Base-by-base conservation (phyloP, 2,888 invertebrate species). In the Aphodius granarius region DNA sequence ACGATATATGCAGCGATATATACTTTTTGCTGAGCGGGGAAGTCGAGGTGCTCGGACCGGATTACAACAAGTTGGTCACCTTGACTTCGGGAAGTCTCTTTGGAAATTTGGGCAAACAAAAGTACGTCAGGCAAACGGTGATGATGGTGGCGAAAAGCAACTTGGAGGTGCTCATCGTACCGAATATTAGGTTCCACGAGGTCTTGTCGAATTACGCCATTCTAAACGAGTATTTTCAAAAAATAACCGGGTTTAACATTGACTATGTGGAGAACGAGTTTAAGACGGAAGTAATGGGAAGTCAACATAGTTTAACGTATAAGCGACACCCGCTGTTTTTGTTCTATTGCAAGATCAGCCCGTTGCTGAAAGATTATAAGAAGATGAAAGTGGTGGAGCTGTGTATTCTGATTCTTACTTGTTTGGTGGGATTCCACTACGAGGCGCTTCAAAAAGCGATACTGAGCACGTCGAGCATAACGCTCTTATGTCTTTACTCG, bases 141-240 rank as follows among this genome's bases (percentile, higher is more conserved):
- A 79, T 80, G 23, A 80, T 81, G 79, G 81, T 82, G 1, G 82
- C 81, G 6, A 80, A 78, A 72, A 80, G 81, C 0, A 81, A 82
- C 66, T 79, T 81, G 4, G 81, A 81, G 74, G 71, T 81, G 5
- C 72, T 82, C 23, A 66, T 70, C 2, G 80, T 82, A 65, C 9
- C 63, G 3, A 80, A 76, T n/a, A 13, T 22, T 0, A 64, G 71
- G n/a, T 82, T 82, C 65, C 77, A 81, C 71, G 19, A 75, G 19
- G 75, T 82, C 9, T 20, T 82, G 5, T 74, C 78, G 3, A 80
- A 78, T 19, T 81, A 80, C 71, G 66, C 75, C 0, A 19, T 22
- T 1, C 77, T 80, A 20, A 66, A 78, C 15, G 9, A 9, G 1
- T 20, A 78, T 19, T 82, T 78, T 66, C 73, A 68, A 2, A 62